Percentiles rank a stretch among this genome's conserved stretches.
Evolutionary conservation across 2,113 vertebrate species (phyloP).

Genomic region (Lucifuga dentata): DNA sequence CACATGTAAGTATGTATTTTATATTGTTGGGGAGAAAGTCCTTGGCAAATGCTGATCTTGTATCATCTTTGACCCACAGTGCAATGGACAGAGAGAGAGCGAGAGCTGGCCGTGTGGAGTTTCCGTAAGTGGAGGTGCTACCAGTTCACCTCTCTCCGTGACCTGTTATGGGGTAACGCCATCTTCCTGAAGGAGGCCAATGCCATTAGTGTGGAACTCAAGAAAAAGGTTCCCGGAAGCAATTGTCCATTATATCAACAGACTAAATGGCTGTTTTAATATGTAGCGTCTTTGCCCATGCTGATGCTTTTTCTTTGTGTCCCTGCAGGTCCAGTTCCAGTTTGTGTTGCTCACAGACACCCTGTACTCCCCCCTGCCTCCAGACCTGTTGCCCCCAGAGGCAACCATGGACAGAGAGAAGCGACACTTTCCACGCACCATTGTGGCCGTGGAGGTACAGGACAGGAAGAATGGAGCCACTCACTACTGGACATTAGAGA

Average conservation of each 20-base stretch:
- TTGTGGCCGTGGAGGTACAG: constrained; percentile 96
- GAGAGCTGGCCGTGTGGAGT: constrained; percentile 92
- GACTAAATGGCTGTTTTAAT: not conserved
- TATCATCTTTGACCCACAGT: constrained; percentile 77
- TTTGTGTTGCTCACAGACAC: constrained; percentile 97
- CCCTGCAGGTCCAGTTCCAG: constrained; percentile 96
- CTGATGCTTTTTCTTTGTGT: not conserved
- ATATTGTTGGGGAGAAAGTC: not conserved
- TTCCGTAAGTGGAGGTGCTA: constrained; percentile 98
- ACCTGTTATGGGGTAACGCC: constrained; percentile 96
- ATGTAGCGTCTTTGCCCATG: not conserved
- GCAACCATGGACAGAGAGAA: constrained; percentile 89
- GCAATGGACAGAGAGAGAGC: constrained; percentile 92
- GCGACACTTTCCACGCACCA: constrained; percentile 92
- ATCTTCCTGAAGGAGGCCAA: constrained; percentile 99
- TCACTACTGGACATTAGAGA: constrained; percentile 97
- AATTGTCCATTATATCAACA: not conserved
- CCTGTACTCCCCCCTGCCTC: constrained; percentile 93
- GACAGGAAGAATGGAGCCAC: constrained; percentile 98
- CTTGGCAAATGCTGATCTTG: not conserved
- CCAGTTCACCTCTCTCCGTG: constrained; percentile 97
- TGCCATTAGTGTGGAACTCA: constrained; percentile 96
- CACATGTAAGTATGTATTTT: not conserved
- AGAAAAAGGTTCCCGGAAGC: constrained; percentile 97
- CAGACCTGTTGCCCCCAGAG: constrained; percentile 91